A percentile compares a stretch with the other conserved stretches of the same genome.
phyloP scores from a whole-genome alignment of 92 coral and sea anemone species.

The Palythoa caribaeorum region DNA sequence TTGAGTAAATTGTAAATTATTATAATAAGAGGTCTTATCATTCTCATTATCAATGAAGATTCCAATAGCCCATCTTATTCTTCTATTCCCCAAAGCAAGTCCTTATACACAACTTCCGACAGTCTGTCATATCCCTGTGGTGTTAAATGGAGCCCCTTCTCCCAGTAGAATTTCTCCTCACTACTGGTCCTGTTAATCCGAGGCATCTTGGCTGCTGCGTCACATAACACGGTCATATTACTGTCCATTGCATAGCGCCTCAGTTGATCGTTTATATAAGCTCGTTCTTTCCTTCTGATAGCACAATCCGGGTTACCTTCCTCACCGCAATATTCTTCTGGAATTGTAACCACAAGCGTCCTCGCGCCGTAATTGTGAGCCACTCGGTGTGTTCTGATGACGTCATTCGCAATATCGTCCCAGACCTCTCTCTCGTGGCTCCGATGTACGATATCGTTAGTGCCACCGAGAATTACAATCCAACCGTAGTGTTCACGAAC shows the following conservation, averaged over 20 bases:
- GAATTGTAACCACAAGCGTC: constrained; percentile 86
- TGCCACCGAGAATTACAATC: constrained; percentile 90
- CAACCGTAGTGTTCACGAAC: constrained; percentile 75
- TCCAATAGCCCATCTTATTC: neutral
- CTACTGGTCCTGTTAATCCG: constrained; percentile 63
- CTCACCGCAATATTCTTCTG: constrained; percentile 86
- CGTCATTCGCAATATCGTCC: constrained; percentile 83
- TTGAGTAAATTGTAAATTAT: too few relatives aligned
- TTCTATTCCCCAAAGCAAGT: constrained; percentile 70
- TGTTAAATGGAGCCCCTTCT: constrained; percentile 83
- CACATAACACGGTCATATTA: constrained; percentile 80
- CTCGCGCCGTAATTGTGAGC: constrained; percentile 89
- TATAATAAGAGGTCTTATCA: too few relatives aligned
- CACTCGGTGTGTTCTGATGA: constrained; percentile 81
- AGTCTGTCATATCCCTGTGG: constrained; percentile 89
- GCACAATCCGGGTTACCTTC: constrained; percentile 64
- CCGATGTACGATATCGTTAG: constrained; percentile 88
- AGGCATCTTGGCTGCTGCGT: constrained; percentile 80
- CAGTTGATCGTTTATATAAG: constrained; percentile 75
- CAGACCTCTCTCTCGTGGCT: constrained; percentile 70
- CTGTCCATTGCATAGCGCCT: constrained; percentile 81
- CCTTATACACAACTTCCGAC: constrained; percentile 89
- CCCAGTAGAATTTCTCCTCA: constrained; percentile 82
- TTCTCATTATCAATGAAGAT: too few relatives aligned
- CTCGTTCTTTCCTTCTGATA: constrained; percentile 67